Evolutionary conservation across 2,888 invertebrate species (phyloP), one percentile per base, ranked within the genome.

Genomic region (Phortica okadai): DNA sequence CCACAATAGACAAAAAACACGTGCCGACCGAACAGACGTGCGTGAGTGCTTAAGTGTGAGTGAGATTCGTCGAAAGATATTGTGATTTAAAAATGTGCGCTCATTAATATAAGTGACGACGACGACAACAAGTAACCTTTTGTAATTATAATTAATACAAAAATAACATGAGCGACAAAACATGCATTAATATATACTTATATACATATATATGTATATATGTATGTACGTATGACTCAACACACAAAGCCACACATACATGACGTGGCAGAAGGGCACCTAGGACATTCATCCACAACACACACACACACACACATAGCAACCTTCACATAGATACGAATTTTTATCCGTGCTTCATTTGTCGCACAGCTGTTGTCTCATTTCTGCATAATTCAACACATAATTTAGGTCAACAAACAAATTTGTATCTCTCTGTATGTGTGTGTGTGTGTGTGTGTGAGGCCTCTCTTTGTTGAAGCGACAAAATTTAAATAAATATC

Each of bases 61-160:
- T 81, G 58, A 58, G 70, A 67, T 44, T 16, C 16, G 64, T 8
- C 16, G 41, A 25, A 59, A 59, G 33, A 41, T n/a, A 11, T 6
- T 50, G 72, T 41, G 77, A 75, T 76, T 80, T 76, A 33, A 69
- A 80, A 74, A 62, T 77, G 56, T 78, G 58, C 77, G 62, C 81
- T 87, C 82, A 86, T 85, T 87, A 86, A 82, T 75, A 80, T 44
- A 42, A 44, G 42, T 67, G 67, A 50, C 78, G 79, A 81, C 76
- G 79, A 78, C 79, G 75, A 74, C 75, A 79, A 77, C 74, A 80
- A 73, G 80, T 81, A 82, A 79, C 80, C 82, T 85, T 88, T 85
- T 86, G 79, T 82, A 80, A 88, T 83, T 83, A 81, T 85, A 86
- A 88, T 86, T 85, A 88, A 85, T 85, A 84, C 76, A 76, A 83